Conservation (phyloP, 1,140 invertebrate species). For the Galendromus occidentalis region DNA sequence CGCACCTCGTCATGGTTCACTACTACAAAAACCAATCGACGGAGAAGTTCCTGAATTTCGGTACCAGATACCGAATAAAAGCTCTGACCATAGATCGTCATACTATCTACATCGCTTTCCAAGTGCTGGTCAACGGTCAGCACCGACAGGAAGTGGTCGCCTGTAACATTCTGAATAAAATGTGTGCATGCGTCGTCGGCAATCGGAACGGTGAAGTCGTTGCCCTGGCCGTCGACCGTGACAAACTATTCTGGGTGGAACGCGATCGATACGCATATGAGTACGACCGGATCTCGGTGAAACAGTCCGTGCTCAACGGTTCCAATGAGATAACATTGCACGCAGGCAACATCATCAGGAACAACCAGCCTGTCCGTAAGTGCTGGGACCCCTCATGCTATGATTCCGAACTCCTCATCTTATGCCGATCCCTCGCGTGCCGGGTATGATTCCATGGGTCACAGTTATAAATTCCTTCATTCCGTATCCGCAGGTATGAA, state of each 20-base stretch:
- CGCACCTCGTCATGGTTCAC: slow-evolving; percentile 1
- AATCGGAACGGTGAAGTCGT: not conserved
- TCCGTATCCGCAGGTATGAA: not conserved
- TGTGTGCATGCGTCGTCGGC: not conserved
- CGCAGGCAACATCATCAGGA: not conserved
- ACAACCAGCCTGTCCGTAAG: not conserved
- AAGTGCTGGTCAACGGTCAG: not conserved
- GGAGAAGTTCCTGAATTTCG: not conserved
- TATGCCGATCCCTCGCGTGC: too few species aligned
- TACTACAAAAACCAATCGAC: slow-evolving; percentile 10
- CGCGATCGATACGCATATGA: slow-evolving; percentile 3
- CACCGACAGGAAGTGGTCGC: not conserved
- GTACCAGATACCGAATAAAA: not conserved
- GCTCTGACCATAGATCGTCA: not conserved
- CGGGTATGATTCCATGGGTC: too few species aligned
- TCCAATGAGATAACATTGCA: not conserved
- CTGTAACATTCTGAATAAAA: slow-evolving; percentile 1
- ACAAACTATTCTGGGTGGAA: not conserved
- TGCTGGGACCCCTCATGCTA: not conserved
- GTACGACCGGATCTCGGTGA: not conserved
- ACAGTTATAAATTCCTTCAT: not conserved
- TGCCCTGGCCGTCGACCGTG: not conserved
- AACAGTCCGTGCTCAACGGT: not conserved
- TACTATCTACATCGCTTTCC: slow-evolving; percentile 3
- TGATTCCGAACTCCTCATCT: too few species aligned